Evolutionary conservation across 2,888 invertebrate genomes (phyloP), one percentile per base, ranked within the genome.

Genomic region (Hyalella azteca): DNA sequence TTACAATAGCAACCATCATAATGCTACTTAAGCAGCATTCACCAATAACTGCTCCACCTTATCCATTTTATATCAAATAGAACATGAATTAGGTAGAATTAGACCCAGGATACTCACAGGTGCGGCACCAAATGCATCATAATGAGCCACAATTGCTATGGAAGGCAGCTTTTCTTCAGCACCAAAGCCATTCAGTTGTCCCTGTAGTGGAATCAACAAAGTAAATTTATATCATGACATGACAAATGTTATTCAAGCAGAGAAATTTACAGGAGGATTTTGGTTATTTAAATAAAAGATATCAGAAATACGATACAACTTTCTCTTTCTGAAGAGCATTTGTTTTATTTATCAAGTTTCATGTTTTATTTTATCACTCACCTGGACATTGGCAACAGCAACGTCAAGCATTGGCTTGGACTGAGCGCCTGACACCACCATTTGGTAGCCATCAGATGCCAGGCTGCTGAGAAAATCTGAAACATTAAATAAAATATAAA

Each of bases 381-480:
- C 89, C 87, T 88, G 88, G 79, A 98, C 90, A 5, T 94, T 95
- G n/a, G 93, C 92, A 26, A 97, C 91, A 88, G 94, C 94, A 41
- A 94, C 92, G 86, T 96, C 95, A 85, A 92, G 89, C 86, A 93
- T 92, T 4, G 92, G 90, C 78, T 91, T 90, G 40, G 93, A 92
- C 83, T 92, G 91, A 29, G 92, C 90, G 7, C 94, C 92, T 81
- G 93, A 91, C 39, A 96, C 93, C 84, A 95, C 94, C 86, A 96
- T 92, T 89, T 97, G 97, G 89, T 96, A 97, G 13, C 97, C 97
- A 90, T 96, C 97, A 0, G 95, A 96, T 26, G 95, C 93, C n/a
- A 97, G 92, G 19, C 95, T 93, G 86, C 93, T 93, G 81, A 96
- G 89, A 88, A 97, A 90, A 9, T 95, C 95, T 90, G 85, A 84